Percentiles rank a stretch among this genome's conserved stretches.
These are phyloP conservation scores for Drusus annulatus DNA, from an alignment of 1,140 invertebrate genomes.

Conservation along the genomic window DNA sequence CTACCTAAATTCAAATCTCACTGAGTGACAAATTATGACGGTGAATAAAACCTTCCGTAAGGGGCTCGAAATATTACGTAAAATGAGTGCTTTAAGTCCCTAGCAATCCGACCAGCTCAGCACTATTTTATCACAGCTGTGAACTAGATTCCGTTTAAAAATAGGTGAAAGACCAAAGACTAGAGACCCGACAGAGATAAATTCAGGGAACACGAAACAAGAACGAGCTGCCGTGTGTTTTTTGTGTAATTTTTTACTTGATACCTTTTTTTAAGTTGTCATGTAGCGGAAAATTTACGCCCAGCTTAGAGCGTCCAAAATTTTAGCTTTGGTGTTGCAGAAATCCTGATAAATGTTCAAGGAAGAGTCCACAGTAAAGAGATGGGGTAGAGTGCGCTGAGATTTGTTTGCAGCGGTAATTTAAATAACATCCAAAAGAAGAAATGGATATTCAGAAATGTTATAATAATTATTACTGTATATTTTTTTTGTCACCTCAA, in stretches of 20 bases:
- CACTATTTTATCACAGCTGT: not conserved
- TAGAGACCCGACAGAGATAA: conserved; percentile 10
- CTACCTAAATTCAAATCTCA: too few species aligned
- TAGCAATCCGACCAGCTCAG: not conserved
- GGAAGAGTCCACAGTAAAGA: conserved; percentile 61
- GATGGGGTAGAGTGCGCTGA: conserved; percentile 9
- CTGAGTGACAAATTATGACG: too few species aligned
- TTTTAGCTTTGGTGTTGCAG: conserved; percentile 71
- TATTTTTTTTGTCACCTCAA: too few species aligned
- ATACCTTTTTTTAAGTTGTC: conserved; percentile 66
- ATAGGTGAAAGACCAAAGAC: conserved; percentile 15
- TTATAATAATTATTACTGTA: too few species aligned
- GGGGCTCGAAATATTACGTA: too few species aligned
- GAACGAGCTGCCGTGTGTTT: conserved; percentile 16
- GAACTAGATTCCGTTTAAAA: conserved; percentile 25
- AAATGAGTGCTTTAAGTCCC: too few species aligned
- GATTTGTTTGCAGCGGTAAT: conserved; percentile 4
- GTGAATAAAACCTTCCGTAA: too few species aligned
- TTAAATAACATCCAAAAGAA: not conserved
- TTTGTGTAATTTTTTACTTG: conserved; percentile 41
- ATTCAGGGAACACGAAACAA: not conserved
- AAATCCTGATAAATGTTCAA: conserved; percentile 71
- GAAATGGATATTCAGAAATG: too few species aligned
- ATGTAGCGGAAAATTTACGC: conserved; percentile 72
- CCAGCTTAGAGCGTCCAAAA: conserved; percentile 72